Base-by-base conservation (phyloP, 2,888 invertebrate genomes). In the Pherbina coryleti region DNA sequence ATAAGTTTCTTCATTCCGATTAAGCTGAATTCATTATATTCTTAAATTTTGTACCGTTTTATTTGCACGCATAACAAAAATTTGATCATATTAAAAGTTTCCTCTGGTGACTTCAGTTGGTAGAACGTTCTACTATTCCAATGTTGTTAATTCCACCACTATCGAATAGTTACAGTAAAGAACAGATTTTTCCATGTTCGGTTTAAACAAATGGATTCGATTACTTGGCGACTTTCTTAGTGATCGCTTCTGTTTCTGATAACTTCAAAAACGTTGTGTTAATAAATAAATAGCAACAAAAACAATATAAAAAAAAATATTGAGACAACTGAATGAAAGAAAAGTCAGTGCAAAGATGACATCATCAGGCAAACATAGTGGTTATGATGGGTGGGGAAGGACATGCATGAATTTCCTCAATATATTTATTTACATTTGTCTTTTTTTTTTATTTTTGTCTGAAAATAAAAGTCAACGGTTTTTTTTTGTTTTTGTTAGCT, bases 231-330 rank as follows among this genome's bases (percentile, higher is more conserved):
- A 67, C 31, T n/a, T 22, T 28, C 25, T 62, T 17, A 17, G 2
- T 31, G 7, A 25, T 60, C 64, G 34, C 44, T 69, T 49, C 49
- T 69, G 69, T 69, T 69, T 69, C 5, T 51, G 69, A 69, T 69
- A 51, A 69, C 69, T 25, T 51, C n/a, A n/a, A n/a, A 11, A 22
- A 51, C 51, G 49, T 69, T 69, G 19, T 44, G 28, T 51, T 69
- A 51, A 51, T 51, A 69, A 69, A 51, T 51, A 51, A 69, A 69
- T 69, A 51, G 17, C 69, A 69, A 51, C 49, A 67, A 67, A 60
- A 67, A 37, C 14, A 34, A 34, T 34, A 67, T 34, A 14, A 37
- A 37, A 14, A 37, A 37, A 9, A 11, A 37, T 22, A 44, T 19
- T 31, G 8, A 31, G 34, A n/a, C 37, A 66, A 44, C 14, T 49